Percentiles rank a stretch among this genome's conserved stretches.
These are phyloP conservation scores for Formica aserva DNA, from an alignment of 2,888 invertebrate genomes.

Conservation along the genomic window DNA sequence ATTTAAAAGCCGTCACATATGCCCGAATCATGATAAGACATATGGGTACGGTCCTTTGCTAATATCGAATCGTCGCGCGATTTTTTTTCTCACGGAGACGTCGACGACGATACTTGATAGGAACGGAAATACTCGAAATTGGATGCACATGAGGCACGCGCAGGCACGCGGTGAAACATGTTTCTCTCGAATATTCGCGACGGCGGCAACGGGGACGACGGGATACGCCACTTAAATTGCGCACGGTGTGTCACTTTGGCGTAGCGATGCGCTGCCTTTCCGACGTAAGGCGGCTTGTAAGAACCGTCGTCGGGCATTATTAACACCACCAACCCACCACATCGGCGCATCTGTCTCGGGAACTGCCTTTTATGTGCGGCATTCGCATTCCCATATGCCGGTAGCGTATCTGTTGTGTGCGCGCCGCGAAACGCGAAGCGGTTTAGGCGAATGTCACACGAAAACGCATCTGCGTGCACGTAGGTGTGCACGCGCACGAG, in stretches of 20 bases:
- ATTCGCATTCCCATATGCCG: slow-evolving; percentile 13
- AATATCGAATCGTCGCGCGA: neutral
- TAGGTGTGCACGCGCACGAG: slow-evolving; percentile 38
- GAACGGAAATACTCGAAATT: slow-evolving; percentile 1
- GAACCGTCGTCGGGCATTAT: slow-evolving; percentile 50
- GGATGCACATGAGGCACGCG: neutral
- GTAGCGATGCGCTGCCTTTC: slow-evolving; percentile 12
- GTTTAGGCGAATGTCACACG: slow-evolving; percentile 46
- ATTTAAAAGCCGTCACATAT: too few relatives aligned
- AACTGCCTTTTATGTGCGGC: slow-evolving; percentile 42
- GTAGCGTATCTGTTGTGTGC: neutral
- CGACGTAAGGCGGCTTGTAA: slow-evolving; percentile 42
- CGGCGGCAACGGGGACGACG: neutral
- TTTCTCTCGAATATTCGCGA: slow-evolving; percentile 31
- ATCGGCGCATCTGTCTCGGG: slow-evolving; percentile 30
- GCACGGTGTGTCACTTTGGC: slow-evolving; percentile 35
- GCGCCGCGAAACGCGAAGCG: slow-evolving; percentile 21
- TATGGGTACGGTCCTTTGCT: neutral
- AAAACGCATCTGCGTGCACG: slow-evolving; percentile 42
- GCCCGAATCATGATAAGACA: neutral
- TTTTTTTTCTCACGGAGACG: neutral
- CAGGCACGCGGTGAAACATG: slow-evolving; percentile 7
- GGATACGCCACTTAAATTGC: slow-evolving; percentile 40
- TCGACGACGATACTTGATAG: neutral
- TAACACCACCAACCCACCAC: slow-evolving; percentile 37